Base-by-base conservation (phyloP, 2,797 vertebrate species). In the Sebastes matsubarae region DNA sequence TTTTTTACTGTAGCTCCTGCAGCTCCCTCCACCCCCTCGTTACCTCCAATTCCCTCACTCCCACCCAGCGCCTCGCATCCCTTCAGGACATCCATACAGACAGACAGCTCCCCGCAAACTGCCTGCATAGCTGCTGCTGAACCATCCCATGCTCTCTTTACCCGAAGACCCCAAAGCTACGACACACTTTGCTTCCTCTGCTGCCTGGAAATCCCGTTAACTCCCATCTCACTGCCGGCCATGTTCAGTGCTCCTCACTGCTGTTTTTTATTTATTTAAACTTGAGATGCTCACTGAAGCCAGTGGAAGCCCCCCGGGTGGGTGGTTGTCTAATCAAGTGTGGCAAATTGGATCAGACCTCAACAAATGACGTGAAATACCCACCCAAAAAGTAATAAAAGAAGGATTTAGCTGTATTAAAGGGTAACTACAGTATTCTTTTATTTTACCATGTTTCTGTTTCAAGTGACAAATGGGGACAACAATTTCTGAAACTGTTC, bases 191-290 rank as follows among this genome's bases (percentile, higher is more conserved):
- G 24, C 81, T 78, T 86, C 77, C 70, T 77, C 78, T 69, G 75
- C 75, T 82, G 75, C 72, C 86, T 79, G 83, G 68, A 82, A 89
- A 87, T 86, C 79, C 83, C 61, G 72, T 80, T 87, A 84, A 75
- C 75, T 59, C 76, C 80, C 77, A 25, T 76, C 80, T 64, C 52
- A 50, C 72, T 75, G 70, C 69, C 18, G 68, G 75, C 59, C 60
- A 61, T 77, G 60, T 57, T 64, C 59, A 75, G 6, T 25, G 42
- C 59, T 79, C 24, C 42, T 50, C 10, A 69, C 67, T 34, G 6
- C 20, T 16, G 27, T 36, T 55, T 14, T 34, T 52, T 59, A 29
- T n/a, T 24, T 30, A 46, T 16, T 80, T 38, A 72, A 63, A 59
- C 34, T 63, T 16, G 32, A 55, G 73, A 72, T 50, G 52, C 64